Conservation (phyloP, 2,888 invertebrate species). For the Sphaerophoria rueppellii region DNA sequence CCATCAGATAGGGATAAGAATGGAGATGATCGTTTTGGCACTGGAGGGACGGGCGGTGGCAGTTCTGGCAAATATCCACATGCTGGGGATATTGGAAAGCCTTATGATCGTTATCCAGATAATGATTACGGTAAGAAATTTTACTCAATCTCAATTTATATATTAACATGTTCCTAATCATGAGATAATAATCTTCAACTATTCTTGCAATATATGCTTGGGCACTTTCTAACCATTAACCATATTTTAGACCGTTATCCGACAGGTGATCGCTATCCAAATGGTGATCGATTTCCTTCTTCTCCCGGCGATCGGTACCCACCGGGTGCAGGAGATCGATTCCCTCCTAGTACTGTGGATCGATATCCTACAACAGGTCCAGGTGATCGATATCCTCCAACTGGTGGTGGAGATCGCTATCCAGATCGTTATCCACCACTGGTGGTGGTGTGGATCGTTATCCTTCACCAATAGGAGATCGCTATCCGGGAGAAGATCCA, state of each 20-base stretch:
- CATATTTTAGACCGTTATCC: conserved; percentile 82
- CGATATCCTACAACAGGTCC: conserved; percentile 78
- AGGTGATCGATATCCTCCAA: conserved; percentile 81
- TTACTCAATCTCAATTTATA: neutral
- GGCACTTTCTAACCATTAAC: conserved; percentile 63
- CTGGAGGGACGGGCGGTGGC: conserved; percentile 80
- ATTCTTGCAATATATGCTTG: conserved; percentile 36
- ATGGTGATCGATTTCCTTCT: conserved; percentile 81
- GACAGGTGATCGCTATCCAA: conserved; percentile 78
- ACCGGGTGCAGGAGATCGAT: conserved; percentile 72
- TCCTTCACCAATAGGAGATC: conserved; percentile 75
- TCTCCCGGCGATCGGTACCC: conserved; percentile 68
- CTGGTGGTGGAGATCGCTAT: conserved; percentile 81
- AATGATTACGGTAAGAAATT: conserved; percentile 78
- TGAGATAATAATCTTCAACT: conserved; percentile 16
- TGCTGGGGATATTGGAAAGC: conserved; percentile 79
- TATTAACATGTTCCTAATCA: conserved; percentile 52
- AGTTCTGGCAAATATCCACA: conserved; percentile 79
- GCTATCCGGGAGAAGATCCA: conserved; percentile 82
- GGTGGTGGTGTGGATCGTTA: conserved; percentile 82
- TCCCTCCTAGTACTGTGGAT: conserved; percentile 78
- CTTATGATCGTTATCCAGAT: conserved; percentile 80
- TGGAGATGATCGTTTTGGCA: conserved; percentile 83
- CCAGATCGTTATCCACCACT: conserved; percentile 82
- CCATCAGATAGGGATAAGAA: conserved; percentile 84